Percentiles rank a stretch among this genome's conserved stretches.
These are phyloP conservation scores for Centruroides sculpturatus DNA, from an alignment of 1,140 invertebrate genomes.

Conservation along the genomic window DNA sequence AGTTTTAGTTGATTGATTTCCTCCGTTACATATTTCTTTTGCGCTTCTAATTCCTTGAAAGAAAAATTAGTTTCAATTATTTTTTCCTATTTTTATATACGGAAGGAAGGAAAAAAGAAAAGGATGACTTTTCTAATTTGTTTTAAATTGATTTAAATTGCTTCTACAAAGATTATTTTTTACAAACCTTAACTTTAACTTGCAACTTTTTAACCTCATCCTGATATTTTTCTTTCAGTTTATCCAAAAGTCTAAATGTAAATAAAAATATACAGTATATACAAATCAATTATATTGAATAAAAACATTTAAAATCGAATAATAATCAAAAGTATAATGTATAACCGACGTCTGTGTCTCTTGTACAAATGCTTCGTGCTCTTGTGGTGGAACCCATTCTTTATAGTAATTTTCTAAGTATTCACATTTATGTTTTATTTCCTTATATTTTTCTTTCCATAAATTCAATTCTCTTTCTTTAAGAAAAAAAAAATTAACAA, in stretches of 20 bases:
- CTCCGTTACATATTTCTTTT: not conserved
- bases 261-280: not conserved
- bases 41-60: not conserved
- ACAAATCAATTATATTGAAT: not conserved
- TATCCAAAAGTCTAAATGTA: not conserved
- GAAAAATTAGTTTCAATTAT: not conserved
- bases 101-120: too few relatives aligned
- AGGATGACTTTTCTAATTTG: too few relatives aligned
- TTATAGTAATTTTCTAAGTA: too few relatives aligned
- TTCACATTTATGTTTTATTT: too few relatives aligned
- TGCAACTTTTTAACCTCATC: not conserved
- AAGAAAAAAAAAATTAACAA: too few relatives aligned
- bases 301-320: not conserved
- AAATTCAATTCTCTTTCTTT: too few relatives aligned
- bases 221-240: not conserved
- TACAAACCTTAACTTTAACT: too few relatives aligned
- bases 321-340: not conserved
- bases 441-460: too few relatives aligned
- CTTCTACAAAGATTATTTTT: too few relatives aligned
- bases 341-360: constrained; percentile 2
- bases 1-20: not conserved
- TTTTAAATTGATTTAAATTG: too few relatives aligned
- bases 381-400: not conserved
- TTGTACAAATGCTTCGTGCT: not conserved
- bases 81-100: too few relatives aligned